Conservation (phyloP, 2,113 vertebrate genomes). For the Oryctolagus cuniculus region DNA sequence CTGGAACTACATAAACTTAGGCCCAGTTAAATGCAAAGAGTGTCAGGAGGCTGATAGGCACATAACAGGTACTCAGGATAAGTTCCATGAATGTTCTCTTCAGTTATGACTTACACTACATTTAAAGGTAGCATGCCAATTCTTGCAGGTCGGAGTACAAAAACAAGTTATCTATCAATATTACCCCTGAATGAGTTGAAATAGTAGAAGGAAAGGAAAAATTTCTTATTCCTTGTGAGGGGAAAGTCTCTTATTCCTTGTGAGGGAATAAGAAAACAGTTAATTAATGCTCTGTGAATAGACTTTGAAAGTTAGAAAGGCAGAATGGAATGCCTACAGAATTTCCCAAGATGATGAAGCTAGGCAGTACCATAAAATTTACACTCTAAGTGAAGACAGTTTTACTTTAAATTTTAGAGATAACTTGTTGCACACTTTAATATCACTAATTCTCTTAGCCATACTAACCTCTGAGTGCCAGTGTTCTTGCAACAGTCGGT, state of each 20-base stretch:
- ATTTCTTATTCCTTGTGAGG: no score
- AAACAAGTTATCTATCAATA: slow-evolving; percentile 28
- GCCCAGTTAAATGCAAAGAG: slow-evolving; percentile 9
- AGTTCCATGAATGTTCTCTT: slow-evolving; percentile 51
- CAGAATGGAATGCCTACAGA: neutral
- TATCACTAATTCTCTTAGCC: neutral
- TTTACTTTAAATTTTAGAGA: slow-evolving; percentile 9
- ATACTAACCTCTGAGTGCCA: neutral
- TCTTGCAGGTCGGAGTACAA: neutral
- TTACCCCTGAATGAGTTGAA: neutral
- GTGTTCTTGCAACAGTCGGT: neutral
- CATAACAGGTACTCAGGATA: neutral
- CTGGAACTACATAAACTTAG: neutral
- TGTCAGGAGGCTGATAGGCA: neutral
- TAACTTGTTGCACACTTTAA: slow-evolving; percentile 19
- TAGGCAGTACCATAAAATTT: neutral
- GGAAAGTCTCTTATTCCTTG: slow-evolving; percentile 1
- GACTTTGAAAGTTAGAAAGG: neutral
- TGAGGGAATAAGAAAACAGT: slow-evolving; percentile 14
- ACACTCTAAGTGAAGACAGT: neutral
- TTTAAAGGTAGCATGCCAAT: neutral
- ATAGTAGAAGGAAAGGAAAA: slow-evolving; percentile 6
- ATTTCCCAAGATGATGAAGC: neutral
- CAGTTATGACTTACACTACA: neutral
- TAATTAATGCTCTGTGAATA: neutral